These are phyloP conservation scores for Sminthurides aquaticus DNA, from an alignment of 2,888 invertebrate species.

Conservation along the genomic window DNA sequence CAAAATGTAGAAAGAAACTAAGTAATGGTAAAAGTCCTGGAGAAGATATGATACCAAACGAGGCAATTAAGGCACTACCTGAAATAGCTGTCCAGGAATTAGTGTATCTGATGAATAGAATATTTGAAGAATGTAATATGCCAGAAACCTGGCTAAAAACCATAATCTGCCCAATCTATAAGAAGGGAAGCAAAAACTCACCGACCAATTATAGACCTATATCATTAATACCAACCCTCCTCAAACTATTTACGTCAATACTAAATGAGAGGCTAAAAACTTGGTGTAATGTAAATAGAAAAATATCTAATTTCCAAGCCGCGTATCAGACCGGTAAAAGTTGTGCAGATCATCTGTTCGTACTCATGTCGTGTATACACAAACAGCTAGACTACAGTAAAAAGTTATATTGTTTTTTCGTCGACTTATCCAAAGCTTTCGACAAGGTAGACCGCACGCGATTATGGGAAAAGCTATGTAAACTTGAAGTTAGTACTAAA, in stretches of 20 bases:
- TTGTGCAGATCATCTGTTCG: constrained; percentile 2
- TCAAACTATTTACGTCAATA: constrained; percentile 1
- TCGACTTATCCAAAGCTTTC: constrained; percentile 12
- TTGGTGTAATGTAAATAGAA: neutral
- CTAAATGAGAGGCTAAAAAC: neutral
- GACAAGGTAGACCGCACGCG: neutral
- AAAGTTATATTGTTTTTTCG: constrained; percentile 7
- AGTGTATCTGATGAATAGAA: neutral
- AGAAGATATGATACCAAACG: neutral
- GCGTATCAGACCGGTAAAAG: constrained; percentile 1
- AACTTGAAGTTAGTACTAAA: neutral
- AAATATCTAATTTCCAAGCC: constrained; percentile 8
- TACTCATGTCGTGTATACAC: neutral
- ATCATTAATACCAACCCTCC: neutral
- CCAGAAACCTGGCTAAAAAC: neutral
- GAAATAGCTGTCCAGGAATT: neutral
- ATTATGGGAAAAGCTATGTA: constrained; percentile 5
- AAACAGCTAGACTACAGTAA: neutral
- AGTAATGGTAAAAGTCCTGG: neutral
- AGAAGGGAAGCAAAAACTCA: neutral
- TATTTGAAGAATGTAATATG: neutral
- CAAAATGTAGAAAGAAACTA: neutral
- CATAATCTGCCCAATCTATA: neutral
- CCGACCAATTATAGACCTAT: neutral
- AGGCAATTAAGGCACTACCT: neutral